A percentile compares a stretch with the other conserved stretches of the same genome.
These are phyloP conservation scores for Eurois occulta DNA, from an alignment of 2,888 invertebrate species.

Conservation along the genomic window DNA sequence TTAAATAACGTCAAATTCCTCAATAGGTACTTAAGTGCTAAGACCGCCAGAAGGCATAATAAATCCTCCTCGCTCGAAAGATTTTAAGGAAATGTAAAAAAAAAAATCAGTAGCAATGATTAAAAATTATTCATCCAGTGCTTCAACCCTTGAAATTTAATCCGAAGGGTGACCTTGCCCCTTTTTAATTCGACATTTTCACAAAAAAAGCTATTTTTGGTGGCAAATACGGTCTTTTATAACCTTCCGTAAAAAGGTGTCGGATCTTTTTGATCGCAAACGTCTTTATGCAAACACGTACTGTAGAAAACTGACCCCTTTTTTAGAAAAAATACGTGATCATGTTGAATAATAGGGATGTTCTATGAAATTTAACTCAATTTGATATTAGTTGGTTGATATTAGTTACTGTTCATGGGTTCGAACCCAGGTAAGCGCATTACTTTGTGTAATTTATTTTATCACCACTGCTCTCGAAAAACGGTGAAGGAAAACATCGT, in stretches of 20 bases:
- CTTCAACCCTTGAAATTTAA: conserved; percentile 72
- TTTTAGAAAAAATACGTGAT: conserved; percentile 46
- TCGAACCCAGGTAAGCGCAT: too few species aligned
- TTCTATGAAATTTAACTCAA: conserved; percentile 44
- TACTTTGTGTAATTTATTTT: too few species aligned
- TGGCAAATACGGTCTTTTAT: conserved; percentile 61
- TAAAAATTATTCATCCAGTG: conserved; percentile 33
- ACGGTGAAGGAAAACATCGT: too few species aligned
- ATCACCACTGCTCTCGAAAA: too few species aligned
- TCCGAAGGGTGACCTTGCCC: conserved; percentile 64
- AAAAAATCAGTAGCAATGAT: conserved; percentile 43
- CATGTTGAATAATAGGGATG: conserved; percentile 27
- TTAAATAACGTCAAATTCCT: conserved; percentile 31
- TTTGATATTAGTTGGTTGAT: conserved; percentile 22
- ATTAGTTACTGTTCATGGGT: too few species aligned
- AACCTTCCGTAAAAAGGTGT: conserved; percentile 68
- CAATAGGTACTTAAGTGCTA: conserved; percentile 18
- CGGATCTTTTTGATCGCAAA: conserved; percentile 64
- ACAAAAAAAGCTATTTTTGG: conserved; percentile 68
- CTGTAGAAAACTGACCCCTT: conserved; percentile 49
- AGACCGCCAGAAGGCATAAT: conserved; percentile 35
- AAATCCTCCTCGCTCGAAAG: conserved; percentile 33
- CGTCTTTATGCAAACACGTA: conserved; percentile 64
- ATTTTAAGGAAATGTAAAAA: conserved; percentile 37
- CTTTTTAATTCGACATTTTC: conserved; percentile 73